A percentile compares a stretch with the other conserved stretches of the same genome.
These are phyloP conservation scores for Notarius quadriscutis DNA, from an alignment of 2,113 vertebrate species.

Conservation along the genomic window DNA sequence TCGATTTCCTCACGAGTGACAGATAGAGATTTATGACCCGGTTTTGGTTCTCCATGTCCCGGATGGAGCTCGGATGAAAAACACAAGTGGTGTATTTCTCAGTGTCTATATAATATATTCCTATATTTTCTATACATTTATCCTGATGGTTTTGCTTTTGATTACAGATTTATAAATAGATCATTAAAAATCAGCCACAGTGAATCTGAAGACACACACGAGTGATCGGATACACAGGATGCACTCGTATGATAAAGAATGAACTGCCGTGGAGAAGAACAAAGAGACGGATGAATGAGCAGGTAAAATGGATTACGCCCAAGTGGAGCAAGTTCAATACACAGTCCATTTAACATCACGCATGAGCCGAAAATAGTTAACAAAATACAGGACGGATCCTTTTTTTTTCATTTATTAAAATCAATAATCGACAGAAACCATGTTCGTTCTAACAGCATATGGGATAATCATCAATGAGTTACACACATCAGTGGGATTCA, in stretches of 20 bases:
- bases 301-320: slow-evolving; percentile 16
- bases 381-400: neutral
- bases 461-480: neutral
- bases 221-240: neutral
- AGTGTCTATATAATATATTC: no score
- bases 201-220: neutral
- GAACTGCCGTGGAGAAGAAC: slow-evolving; percentile 4
- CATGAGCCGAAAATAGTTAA: neutral
- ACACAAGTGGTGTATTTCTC: no score
- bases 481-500: neutral
- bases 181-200: neutral
- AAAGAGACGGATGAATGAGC: slow-evolving; percentile 16
- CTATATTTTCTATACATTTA: neutral
- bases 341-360: neutral
- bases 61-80: no score
- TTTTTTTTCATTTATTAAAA: neutral
- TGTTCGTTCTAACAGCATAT: neutral
- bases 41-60: no score
- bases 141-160: neutral
- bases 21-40: no score
- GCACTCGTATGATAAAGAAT: no score
- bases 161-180: neutral
- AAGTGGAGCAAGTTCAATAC: neutral
- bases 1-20: no score
- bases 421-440: neutral